A percentile compares a stretch with the other conserved stretches of the same genome.
Evolutionary conservation across 2,113 vertebrate genomes (phyloP).

Genomic region (Bambusicola thoracicus): DNA sequence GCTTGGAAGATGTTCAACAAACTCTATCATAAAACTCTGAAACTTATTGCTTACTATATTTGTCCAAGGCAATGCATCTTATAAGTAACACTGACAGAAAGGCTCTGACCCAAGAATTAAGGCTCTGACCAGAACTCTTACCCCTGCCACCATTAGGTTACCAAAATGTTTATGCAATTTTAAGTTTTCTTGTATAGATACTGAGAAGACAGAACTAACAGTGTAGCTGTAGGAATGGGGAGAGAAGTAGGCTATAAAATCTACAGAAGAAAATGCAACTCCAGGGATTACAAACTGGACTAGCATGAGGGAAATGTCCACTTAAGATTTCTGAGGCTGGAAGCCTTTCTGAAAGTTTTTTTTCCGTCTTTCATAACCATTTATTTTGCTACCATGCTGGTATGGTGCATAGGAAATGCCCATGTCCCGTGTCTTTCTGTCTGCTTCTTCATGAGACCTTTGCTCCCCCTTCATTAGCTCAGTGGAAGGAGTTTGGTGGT

Average conservation of each 20-base stretch:
- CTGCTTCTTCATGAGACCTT: not conserved
- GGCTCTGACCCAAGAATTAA: not conserved
- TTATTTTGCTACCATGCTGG: not conserved
- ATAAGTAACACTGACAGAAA: not conserved
- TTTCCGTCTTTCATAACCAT: not conserved
- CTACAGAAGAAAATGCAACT: not conserved
- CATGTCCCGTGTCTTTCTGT: accelerated
- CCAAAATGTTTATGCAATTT: not conserved
- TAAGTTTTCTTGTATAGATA: not conserved
- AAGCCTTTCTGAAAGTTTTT: not conserved
- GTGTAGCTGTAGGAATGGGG: not conserved
- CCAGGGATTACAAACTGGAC: not conserved
- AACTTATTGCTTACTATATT: not conserved
- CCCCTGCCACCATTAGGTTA: not conserved
- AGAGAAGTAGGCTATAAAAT: not conserved
- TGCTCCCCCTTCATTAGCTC: not conserved
- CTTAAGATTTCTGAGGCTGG: not conserved
- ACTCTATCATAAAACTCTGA: slow-evolving; percentile 19
- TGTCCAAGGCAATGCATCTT: slow-evolving; percentile 5
- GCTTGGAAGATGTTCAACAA: slow-evolving; percentile 14
- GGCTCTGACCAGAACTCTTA: not conserved
- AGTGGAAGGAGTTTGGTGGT: not conserved
- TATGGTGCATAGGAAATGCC: accelerated
- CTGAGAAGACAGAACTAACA: not conserved
- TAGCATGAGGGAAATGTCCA: not conserved